phyloP scores from a whole-genome alignment of 1,140 invertebrate species.

The Pseudomyrmex gracilis region DNA sequence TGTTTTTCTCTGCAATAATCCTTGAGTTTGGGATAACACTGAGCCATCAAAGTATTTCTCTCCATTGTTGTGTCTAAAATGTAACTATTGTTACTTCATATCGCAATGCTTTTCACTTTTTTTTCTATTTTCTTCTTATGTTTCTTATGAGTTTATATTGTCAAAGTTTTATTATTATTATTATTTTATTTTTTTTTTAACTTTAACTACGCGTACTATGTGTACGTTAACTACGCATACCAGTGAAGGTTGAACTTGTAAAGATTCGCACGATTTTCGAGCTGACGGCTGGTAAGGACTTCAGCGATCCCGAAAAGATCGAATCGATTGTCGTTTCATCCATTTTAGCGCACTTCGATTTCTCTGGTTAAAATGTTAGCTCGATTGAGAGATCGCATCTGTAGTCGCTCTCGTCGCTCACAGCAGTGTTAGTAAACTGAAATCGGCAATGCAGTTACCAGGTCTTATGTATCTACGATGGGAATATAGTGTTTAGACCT shows the following conservation, averaged over 20 bases:
- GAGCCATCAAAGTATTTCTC: constrained; percentile 98
- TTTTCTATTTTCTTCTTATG: not conserved
- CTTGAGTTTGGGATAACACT: constrained; percentile 98
- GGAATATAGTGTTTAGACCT: constrained; percentile 34
- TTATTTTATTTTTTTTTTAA: not conserved
- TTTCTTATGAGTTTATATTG: not conserved
- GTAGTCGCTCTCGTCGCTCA: not conserved
- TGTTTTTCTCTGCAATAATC: constrained; percentile 99
- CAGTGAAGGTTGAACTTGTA: constrained; percentile 99
- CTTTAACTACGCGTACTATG: constrained; percentile 57
- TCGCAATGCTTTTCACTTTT: not conserved
- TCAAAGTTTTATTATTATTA: constrained; percentile 30
- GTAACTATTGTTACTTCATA: not conserved
- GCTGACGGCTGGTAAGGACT: constrained; percentile 96
- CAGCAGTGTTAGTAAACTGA: constrained; percentile 53
- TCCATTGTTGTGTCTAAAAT: constrained; percentile 97
- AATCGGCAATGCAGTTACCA: constrained; percentile 35
- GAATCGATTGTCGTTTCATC: constrained; percentile 95
- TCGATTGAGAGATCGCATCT: not conserved
- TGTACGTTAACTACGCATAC: constrained; percentile 88
- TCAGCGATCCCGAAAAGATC: constrained; percentile 95
- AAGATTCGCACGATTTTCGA: constrained; percentile 99
- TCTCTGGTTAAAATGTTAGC: constrained; percentile 1
- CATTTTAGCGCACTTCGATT: constrained; percentile 86
- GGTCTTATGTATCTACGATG: constrained; percentile 48